Evolutionary conservation across 2,797 vertebrate species (phyloP).

Genomic region (Cossypha heuglini): DNA sequence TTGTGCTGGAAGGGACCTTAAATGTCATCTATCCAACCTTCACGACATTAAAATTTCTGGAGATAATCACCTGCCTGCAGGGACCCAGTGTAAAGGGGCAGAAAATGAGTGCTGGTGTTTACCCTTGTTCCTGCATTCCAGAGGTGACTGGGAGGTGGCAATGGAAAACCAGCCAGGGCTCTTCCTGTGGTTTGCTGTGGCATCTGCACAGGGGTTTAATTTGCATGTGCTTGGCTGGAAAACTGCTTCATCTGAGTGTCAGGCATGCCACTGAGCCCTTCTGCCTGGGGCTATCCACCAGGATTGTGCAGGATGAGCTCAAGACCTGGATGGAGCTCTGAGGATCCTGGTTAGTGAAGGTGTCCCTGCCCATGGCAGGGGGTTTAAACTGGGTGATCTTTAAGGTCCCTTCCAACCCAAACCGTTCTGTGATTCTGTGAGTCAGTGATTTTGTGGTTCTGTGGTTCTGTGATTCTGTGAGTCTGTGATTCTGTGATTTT

Average conservation of each 20-base stretch:
- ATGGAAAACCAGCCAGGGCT: background rate
- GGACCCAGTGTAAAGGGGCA: background rate
- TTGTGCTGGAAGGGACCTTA: background rate
- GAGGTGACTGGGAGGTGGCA: background rate
- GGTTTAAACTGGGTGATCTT: background rate
- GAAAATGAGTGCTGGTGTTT: background rate
- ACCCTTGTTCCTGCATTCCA: background rate
- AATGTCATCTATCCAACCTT: background rate
- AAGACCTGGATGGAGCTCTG: background rate
- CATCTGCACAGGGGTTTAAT: background rate
- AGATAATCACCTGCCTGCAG: background rate
- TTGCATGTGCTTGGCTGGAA: background rate
- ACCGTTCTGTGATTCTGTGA: background rate
- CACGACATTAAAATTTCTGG: background rate
- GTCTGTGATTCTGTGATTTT: too few relatives aligned
- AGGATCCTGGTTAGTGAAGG: background rate
- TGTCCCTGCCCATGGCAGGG: background rate
- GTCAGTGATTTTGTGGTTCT: background rate
- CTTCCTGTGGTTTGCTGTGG: background rate
- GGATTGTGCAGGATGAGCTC: background rate
- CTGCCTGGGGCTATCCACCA: accelerated
- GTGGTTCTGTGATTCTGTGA: background rate
- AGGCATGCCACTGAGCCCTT: accelerated
- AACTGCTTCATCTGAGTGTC: background rate
- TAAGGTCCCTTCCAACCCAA: background rate